Conservation (phyloP, 2,888 invertebrate species). For the Phania funesta region DNA sequence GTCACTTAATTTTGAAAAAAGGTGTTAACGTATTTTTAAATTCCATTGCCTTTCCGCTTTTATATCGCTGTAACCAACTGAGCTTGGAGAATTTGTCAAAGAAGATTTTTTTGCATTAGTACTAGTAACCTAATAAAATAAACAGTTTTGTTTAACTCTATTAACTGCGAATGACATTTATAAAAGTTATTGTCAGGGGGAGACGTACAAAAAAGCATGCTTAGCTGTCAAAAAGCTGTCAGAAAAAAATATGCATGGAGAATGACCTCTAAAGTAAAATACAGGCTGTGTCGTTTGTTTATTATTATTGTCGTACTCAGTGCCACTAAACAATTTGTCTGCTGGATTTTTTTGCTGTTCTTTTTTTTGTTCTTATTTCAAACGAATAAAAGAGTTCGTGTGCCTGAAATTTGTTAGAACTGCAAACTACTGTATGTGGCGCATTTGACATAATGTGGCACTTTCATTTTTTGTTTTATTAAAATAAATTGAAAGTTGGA, state of each 20-base stretch:
- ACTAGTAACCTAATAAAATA: constrained; percentile 58
- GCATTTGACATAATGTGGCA: constrained; percentile 70
- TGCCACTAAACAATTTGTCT: constrained; percentile 63
- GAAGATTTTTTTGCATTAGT: constrained; percentile 3
- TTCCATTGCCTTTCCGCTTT: background rate
- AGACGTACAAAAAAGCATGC: constrained; percentile 53
- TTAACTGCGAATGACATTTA: constrained; percentile 64
- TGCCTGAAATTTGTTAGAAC: constrained; percentile 21
- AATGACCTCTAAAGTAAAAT: constrained; percentile 73
- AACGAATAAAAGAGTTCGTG: constrained; percentile 48
- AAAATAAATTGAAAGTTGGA: constrained; percentile 69
- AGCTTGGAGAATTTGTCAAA: constrained; percentile 21
- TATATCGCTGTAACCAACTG: constrained; percentile 31
- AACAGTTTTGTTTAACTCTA: constrained; percentile 36
- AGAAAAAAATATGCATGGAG: constrained; percentile 69
- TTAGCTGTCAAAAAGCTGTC: constrained; percentile 77
- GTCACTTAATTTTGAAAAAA: background rate
- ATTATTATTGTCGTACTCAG: constrained; percentile 28
- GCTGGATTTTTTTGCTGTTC: constrained; percentile 27
- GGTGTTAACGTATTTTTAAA: background rate
- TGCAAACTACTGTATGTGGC: constrained; percentile 40
- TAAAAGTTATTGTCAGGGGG: constrained; percentile 34
- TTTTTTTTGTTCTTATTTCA: constrained; percentile 22
- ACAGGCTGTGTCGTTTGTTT: constrained; percentile 38
- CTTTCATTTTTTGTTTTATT: constrained; percentile 69